These are phyloP conservation scores for Drosophila birchii DNA, from an alignment of 2,888 invertebrate species.

Conservation along the genomic window DNA sequence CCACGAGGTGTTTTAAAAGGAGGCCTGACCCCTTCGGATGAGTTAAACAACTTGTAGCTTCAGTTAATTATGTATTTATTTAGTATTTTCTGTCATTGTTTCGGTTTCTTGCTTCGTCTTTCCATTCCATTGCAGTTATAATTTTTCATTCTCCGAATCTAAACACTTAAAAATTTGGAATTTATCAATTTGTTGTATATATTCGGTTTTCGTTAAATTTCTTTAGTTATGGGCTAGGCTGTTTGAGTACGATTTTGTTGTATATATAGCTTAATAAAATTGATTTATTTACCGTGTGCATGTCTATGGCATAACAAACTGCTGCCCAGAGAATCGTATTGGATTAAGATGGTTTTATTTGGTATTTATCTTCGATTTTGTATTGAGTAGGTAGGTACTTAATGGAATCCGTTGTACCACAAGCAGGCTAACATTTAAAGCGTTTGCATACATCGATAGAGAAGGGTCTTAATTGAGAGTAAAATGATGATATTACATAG, in stretches of 20 bases:
- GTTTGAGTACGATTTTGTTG: conserved; percentile 50
- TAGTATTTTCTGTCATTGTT: conserved; percentile 49
- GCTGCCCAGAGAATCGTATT: conserved; percentile 54
- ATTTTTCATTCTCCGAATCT: conserved; percentile 29
- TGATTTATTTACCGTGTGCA: conserved; percentile 48
- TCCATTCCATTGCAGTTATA: conserved; percentile 28
- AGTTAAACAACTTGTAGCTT: conserved; percentile 47
- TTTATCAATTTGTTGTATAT: conserved; percentile 28
- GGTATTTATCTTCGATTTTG: conserved; percentile 37
- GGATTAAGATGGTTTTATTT: conserved; percentile 38
- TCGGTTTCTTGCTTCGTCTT: conserved; percentile 43
- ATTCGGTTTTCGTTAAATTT: conserved; percentile 63
- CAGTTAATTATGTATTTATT: conserved; percentile 67
- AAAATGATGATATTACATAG: conserved; percentile 1
- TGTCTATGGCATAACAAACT: conserved; percentile 65
- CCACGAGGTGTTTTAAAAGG: conserved; percentile 60
- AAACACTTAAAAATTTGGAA: conserved; percentile 52
- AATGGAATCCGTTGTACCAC: conserved; percentile 71
- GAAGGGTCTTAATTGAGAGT: conserved; percentile 26
- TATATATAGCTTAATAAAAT: conserved; percentile 46
- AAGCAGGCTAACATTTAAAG: conserved; percentile 81
- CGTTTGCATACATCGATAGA: conserved; percentile 65
- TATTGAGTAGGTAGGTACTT: conserved; percentile 68
- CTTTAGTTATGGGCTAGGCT: conserved; percentile 70
- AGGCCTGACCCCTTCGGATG: conserved; percentile 47